Base-by-base conservation (phyloP, 2,797 vertebrate genomes). In the Enteromius argenteus region DNA sequence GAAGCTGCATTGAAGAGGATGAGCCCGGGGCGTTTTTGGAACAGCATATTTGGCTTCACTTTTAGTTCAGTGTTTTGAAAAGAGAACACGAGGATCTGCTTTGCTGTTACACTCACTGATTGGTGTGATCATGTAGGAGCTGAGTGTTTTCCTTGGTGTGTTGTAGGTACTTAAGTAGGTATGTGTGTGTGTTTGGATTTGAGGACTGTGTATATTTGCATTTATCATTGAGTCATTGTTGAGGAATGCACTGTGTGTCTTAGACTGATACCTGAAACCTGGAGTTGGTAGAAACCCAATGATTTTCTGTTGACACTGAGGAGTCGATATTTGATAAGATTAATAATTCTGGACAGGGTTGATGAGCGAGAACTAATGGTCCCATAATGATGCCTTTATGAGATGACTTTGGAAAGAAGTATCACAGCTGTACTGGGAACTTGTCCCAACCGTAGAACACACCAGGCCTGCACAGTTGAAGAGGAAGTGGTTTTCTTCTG, bases 241-340 rank as follows among this genome's bases (percentile, higher is more conserved):
- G 37, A 81, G 81, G 86, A 88, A 85, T 88, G 86, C 44, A 68
- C 44, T 10, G 66, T 84, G 39, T 62, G 58, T 78, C 46, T 39
- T 73, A 44, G 15, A 42, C 56, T 67, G 79, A 76, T 85, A 86
- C 84, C 80, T 80, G 51, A 85, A 76, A 81, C 73, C 73, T 83
- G 67, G 46, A 72, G 56, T 64, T 19, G 17, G 42, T 64, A 72
- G 67, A 62, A 86, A 79, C 60, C 21, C 21, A 51, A 27, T 49
- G 46, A 73, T 83, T 66, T 80, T 27, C 72, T 84, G 73, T 81
- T 87, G 42, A 72, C 53, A 17, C 44, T 30, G 17, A 72, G 19
- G 4, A 76, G 35, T 44, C 3, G 35, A 82, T 66, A 53, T 39
- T 32, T 19, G 51, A 23, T 62, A 51, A 72, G 64, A 81, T 85